Percentiles rank a stretch among this genome's conserved stretches.
Conservation (phyloP, 2,113 vertebrate species). For the Gallinago paraguaiae region DNA sequence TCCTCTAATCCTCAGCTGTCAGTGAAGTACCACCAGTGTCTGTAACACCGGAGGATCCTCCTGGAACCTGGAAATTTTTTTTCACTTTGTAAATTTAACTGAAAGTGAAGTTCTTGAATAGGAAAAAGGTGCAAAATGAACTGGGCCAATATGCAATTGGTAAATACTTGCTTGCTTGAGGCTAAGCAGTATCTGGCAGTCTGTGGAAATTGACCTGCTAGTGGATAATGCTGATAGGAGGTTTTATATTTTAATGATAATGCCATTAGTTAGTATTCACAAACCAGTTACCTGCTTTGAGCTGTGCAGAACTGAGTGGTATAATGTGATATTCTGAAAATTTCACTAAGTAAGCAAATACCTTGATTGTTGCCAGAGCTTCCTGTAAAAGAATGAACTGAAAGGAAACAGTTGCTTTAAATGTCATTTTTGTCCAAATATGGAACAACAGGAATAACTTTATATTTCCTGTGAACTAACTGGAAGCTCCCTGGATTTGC, state of each 20-base stretch:
- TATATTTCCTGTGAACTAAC: constrained; percentile 59
- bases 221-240: not conserved
- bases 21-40: not conserved
- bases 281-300: not conserved
- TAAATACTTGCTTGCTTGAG: not conserved
- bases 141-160: not conserved
- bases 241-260: not conserved
- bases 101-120: not conserved
- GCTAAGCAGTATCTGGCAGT: not conserved
- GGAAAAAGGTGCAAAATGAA: not conserved
- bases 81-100: not conserved
- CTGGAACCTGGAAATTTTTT: not conserved
- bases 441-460: constrained; percentile 58
- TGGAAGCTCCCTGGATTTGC: constrained; percentile 43
- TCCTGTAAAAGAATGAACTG: constrained; percentile 37
- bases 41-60: not conserved
- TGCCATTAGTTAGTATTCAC: not conserved
- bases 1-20: not conserved
- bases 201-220: not conserved
- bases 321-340: constrained; percentile 2
- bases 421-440: constrained; percentile 58
- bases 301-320: not conserved
- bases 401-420: constrained; percentile 49
- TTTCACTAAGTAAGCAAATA: constrained; percentile 50
- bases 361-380: constrained; percentile 34